These are phyloP conservation scores for Xanthorhoe designata DNA, from an alignment of 2,888 invertebrate species.

Conservation along the genomic window DNA sequence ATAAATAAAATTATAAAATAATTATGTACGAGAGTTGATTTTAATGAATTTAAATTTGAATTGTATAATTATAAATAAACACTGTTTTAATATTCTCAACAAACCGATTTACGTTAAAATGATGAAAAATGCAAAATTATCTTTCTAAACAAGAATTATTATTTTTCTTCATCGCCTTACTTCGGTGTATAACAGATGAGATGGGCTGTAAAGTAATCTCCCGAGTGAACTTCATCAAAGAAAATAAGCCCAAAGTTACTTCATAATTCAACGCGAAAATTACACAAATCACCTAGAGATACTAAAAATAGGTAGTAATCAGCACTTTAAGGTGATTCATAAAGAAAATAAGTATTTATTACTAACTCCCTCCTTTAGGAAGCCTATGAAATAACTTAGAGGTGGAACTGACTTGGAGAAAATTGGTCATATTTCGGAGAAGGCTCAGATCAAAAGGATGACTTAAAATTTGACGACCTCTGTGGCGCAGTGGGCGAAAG, in stretches of 20 bases:
- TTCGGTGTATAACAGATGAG: constrained; percentile 34
- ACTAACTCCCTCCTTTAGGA: constrained; percentile 8
- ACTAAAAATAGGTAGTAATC: constrained; percentile 21
- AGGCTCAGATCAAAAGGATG: too few species aligned
- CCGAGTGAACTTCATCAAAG: constrained; percentile 37
- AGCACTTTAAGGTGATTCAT: constrained; percentile 4
- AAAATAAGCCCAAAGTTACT: constrained; percentile 33
- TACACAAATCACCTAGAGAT: constrained; percentile 34
- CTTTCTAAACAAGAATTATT: constrained; percentile 10
- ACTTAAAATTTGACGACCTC: too few species aligned
- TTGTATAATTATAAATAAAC: background rate
- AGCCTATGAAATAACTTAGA: background rate
- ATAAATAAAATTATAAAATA: background rate
- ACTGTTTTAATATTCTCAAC: background rate
- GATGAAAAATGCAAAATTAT: constrained; percentile 3
- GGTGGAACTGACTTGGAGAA: too few species aligned
- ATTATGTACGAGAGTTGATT: background rate
- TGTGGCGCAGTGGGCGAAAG: too few species aligned
- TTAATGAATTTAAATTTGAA: background rate
- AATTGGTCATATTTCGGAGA: too few species aligned
- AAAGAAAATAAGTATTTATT: constrained; percentile 27
- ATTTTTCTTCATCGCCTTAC: constrained; percentile 16
- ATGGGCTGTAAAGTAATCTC: constrained; percentile 34
- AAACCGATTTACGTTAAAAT: background rate
- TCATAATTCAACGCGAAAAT: constrained; percentile 37